These are phyloP conservation scores for Xenentodon cancila DNA, from an alignment of 2,797 vertebrate genomes.

Conservation along the genomic window DNA sequence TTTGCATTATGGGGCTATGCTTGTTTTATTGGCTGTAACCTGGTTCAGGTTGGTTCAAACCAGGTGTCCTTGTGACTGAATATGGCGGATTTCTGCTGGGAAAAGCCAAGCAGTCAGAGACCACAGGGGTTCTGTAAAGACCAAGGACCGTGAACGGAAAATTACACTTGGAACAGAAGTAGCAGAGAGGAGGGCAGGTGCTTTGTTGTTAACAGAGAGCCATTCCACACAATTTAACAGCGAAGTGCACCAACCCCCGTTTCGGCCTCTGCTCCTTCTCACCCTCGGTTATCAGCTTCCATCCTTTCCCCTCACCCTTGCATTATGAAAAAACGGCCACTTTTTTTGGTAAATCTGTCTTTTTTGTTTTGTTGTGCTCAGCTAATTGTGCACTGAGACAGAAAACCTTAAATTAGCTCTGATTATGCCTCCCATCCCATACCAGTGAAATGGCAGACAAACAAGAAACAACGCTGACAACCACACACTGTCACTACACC, in stretches of 20 bases:
- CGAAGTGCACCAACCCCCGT: slow-evolving; percentile 15
- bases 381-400: not conserved
- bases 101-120: slow-evolving; percentile 36
- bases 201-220: slow-evolving; percentile 47
- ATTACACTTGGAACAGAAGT: slow-evolving; percentile 62
- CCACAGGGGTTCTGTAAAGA: slow-evolving; percentile 50
- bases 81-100: slow-evolving; percentile 22
- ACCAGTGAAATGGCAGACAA: slow-evolving; percentile 13
- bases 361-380: slow-evolving; percentile 1
- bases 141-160: slow-evolving; percentile 48
- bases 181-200: slow-evolving; percentile 37
- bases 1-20: slow-evolving; percentile 15
- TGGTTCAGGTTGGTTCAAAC: slow-evolving; percentile 24
- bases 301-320: not conserved
- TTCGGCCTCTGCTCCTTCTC: slow-evolving; percentile 18
- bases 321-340: not conserved
- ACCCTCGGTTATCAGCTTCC: not conserved
- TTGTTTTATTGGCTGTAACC: slow-evolving; percentile 15
- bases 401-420: slow-evolving; percentile 14
- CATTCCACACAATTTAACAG: slow-evolving; percentile 70
- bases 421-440: slow-evolving; percentile 8
- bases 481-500: slow-evolving; percentile 37
- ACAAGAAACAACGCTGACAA: not conserved
- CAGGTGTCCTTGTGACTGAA: slow-evolving; percentile 47
- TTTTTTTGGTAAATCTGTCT: not conserved